Base-by-base conservation (phyloP, 1,140 invertebrate genomes). In the Zaprionus camerounensis region DNA sequence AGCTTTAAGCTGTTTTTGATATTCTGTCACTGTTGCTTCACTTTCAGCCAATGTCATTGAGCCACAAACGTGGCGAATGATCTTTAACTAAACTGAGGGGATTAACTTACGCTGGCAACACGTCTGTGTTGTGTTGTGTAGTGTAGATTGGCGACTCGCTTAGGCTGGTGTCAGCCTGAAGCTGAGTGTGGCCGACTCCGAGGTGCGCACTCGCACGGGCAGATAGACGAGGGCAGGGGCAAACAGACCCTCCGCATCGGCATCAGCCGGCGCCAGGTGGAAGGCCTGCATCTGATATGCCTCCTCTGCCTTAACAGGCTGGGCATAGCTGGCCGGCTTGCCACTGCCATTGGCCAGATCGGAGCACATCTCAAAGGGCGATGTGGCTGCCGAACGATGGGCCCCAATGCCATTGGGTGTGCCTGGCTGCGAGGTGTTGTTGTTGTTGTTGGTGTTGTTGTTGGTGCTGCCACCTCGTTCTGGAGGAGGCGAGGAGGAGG, bases 141-240 rank as follows among this genome's bases (percentile, higher is more conserved):
- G 11, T 67, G 58, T 66, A 65, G 51, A 17, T n/a, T 15, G 1
- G 13, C 11, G 28, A 6, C 56, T 22, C 5, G 44, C 66, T 91
- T 95, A 98, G 94, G 97, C 97, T 71, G 98, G 98, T 85, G 97
- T 98, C 61, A 99, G 95, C 80, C 96, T 97, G 92, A 99, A 98
- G 91, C 97, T 98, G 64, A 98, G 96, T 68, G 97, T 97, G 79
- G 98, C 94, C 68, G 84, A 76, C 53, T 84, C 84, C 95, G 85
- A 96, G 76, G 98, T 95, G 92, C 97, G 96, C 78, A 97, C 95
- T 77, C 96, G 95, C 66, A 99, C 98, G 49, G 98, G 98, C 91
- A 99, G 94, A 93, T 98, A 98, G 88, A 99, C 97, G 66, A 99
- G 94, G 64, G 98, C 97, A 28, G 98, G 97, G 68, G 98, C 95